Base-by-base conservation (phyloP, 2,888 invertebrate genomes). In the Poecilobothrus nobilitatus region DNA sequence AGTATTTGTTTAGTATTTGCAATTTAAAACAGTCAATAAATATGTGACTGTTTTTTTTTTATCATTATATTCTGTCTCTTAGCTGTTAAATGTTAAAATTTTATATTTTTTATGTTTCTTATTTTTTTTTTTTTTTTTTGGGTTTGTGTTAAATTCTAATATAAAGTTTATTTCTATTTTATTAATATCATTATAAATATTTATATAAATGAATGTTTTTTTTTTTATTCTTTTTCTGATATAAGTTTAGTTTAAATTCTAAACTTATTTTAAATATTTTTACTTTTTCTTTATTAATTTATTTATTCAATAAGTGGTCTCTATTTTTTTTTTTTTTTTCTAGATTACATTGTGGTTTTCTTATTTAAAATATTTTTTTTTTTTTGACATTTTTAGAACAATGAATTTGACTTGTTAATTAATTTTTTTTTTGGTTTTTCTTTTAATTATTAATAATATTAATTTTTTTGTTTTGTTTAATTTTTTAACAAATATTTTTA, bases 141-240 rank as follows among this genome's bases (percentile, higher is more conserved):
- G 53, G 53, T 53, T 53, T 53, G 53, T 53, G 53, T 53, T 53
- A 53, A 53, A n/a, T 53, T 53, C 53, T 53, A 53, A 53, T 53
- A 18, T 53, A 53, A 53, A 53, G n/a, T 53, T 53, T 18, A 41
- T 6, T 41, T 41, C 41, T 41, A 41, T 41, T 27, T 41, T 41
- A 53, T 53, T 18, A 53, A 18, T 18, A 15, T 53, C 53, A 53
- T 37, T 53, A 53, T 53, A 53, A 18, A 53, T 53, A 53, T 53
- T 3, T 53, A 53, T 53, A 37, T 53, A 41, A 12, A 41, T 41
- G 15, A 41, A 41, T 41, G 41, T 3, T 9, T 6, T 41, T 9
- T 6, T 41, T 41, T 41, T 41, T 41, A 41, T 12, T 9, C 9
- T 18, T 15, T 53, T 53, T 18, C 6, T 53, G 2, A 53, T n/a